phyloP scores from a whole-genome alignment of 2,113 vertebrate species.

The Notiomystis cincta region DNA sequence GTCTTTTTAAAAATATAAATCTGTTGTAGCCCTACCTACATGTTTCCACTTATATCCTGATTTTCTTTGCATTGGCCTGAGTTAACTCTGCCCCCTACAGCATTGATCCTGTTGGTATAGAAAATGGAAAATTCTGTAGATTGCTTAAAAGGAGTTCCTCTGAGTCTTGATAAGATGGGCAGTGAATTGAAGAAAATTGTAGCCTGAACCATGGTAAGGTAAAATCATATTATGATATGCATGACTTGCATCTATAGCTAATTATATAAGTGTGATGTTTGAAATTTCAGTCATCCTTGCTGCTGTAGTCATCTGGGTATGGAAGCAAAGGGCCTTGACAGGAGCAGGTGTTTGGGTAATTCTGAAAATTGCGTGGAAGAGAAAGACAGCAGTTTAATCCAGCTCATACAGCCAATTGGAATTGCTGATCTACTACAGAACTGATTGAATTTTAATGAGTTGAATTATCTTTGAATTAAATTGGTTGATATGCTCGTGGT shows the following conservation, averaged over 20 bases:
- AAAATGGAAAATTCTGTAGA: background rate
- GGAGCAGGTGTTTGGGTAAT: conserved; percentile 24
- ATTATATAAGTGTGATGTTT: background rate
- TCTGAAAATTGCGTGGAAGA: background rate
- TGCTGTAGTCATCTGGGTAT: background rate
- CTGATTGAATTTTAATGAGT: conserved; percentile 38
- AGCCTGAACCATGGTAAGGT: background rate
- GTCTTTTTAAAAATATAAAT: background rate
- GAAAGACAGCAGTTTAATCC: background rate
- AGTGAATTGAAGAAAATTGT: background rate
- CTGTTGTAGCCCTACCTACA: background rate
- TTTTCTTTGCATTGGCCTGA: background rate
- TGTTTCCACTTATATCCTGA: background rate
- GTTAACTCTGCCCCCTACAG: background rate
- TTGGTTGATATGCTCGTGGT: background rate
- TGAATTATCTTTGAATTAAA: conserved; percentile 1
- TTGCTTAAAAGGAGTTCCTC: background rate
- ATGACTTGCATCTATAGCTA: background rate
- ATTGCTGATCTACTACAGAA: background rate
- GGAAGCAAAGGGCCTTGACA: background rate
- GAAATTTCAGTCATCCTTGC: background rate
- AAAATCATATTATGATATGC: background rate
- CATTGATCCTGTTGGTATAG: background rate
- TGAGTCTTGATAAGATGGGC: background rate
- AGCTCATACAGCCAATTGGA: background rate